These are phyloP conservation scores for Lasioglossum baleicum DNA, from an alignment of 1,140 invertebrate species.

Conservation along the genomic window DNA sequence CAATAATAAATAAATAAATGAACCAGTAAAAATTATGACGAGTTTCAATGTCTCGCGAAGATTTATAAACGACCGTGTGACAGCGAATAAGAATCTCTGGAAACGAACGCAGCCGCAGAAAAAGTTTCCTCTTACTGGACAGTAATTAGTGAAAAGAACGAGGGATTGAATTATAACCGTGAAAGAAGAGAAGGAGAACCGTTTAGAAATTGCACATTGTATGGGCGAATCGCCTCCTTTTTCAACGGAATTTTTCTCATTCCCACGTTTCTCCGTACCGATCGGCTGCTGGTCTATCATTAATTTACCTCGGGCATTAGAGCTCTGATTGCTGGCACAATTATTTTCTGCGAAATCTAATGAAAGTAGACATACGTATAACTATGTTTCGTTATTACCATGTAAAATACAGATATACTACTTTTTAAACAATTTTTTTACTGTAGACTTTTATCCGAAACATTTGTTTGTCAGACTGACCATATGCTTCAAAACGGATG, in stretches of 20 bases:
- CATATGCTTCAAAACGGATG: too few species aligned
- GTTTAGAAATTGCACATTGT: slow-evolving; percentile 40
- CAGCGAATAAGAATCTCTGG: slow-evolving; percentile 1
- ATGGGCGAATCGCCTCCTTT: slow-evolving; percentile 13
- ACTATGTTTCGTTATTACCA: too few species aligned
- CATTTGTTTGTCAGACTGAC: too few species aligned
- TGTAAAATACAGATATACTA: too few species aligned
- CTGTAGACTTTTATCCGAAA: too few species aligned
- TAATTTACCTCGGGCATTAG: neutral
- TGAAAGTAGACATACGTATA: too few species aligned
- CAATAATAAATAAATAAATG: too few species aligned
- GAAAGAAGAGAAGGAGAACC: neutral
- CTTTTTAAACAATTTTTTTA: too few species aligned
- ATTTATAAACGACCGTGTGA: neutral
- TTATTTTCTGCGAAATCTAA: neutral
- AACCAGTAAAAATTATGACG: neutral
- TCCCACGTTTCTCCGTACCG: slow-evolving; percentile 11
- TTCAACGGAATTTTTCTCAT: slow-evolving; percentile 1
- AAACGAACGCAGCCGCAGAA: neutral
- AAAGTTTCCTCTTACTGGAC: slow-evolving; percentile 12
- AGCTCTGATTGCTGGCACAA: neutral
- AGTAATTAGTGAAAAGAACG: slow-evolving; percentile 32
- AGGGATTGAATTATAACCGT: slow-evolving; percentile 17
- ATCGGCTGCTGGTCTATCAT: neutral
- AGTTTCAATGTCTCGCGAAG: neutral